Evolutionary conservation across 2,888 invertebrate species (phyloP), one percentile per base, ranked within the genome.

Genomic region (Caenorhabditis sp.): DNA sequence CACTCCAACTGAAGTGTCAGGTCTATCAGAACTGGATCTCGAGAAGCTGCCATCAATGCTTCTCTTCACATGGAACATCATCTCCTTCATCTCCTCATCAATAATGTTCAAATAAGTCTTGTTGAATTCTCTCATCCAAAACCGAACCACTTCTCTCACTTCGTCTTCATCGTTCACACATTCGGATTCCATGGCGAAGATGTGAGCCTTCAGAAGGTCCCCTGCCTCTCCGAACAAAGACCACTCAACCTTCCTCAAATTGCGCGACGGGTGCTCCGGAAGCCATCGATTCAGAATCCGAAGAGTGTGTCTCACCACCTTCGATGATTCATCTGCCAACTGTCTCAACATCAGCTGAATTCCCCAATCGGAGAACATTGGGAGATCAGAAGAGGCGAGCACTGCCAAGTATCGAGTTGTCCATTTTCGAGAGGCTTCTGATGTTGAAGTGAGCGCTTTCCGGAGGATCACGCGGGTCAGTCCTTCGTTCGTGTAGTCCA

Each of bases 401-500:
- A 97, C 95, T 85, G 96, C 95, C 87, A 98, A 94, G 93, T 97
- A 96, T 93, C 96, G 96, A 0, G 97, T 97, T 0, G 96, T 95
- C 93, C 98, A 99, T 51, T 97, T 93, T 49, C 96, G 94, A 85
- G 87, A 75, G 6, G 85, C 79, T 79, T 86, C 85, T 44, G 80
- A 84, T 12, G 85, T 79, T 4, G 85, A 80, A n/a, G 93, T 93
- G 35, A 94, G 91, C 7, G 94, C 94, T 84, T 94, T 93, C 44
- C 93, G 93, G 31, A 94, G 92, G 26, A 94, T 93, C 35, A 94
- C 92, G 93, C 95, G 92, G 91, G 90, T 90, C 80, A 92, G 89
- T 94, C 95, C 95, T 80, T 82, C 84, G 28, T 58, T 73, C 1
- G 66, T 56, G 92, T 97, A 98, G 93, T 97, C 96, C 89, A 99